A percentile compares a stretch with the other conserved stretches of the same genome.
Evolutionary conservation across 2,113 vertebrate species (phyloP).

Genomic region (Grammomys dolichurus): DNA sequence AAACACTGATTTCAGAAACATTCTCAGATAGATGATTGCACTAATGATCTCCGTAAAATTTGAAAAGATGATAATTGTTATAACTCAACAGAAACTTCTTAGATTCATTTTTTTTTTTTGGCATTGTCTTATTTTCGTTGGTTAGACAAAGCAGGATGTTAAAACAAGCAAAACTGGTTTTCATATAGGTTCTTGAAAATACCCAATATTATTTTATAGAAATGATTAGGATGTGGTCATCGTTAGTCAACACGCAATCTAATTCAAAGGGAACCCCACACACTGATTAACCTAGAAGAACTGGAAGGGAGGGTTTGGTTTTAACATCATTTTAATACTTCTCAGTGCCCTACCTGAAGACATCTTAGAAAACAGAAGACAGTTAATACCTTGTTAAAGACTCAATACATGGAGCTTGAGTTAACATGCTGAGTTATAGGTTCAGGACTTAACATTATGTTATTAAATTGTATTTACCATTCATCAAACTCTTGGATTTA

Average conservation of each 20-base stretch:
- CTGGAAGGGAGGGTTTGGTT: not conserved
- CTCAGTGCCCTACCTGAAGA: not conserved
- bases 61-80: not conserved
- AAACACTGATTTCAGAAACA: not conserved
- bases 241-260: not conserved
- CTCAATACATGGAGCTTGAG: not conserved
- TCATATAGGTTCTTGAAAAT: not conserved
- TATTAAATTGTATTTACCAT: not conserved
- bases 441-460: not conserved
- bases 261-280: not conserved
- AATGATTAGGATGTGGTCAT: not conserved
- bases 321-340: not conserved
- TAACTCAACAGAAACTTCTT: slow-evolving; percentile 15
- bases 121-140: slow-evolving; percentile 3
- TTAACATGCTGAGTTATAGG: not conserved
- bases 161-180: slow-evolving; percentile 33
- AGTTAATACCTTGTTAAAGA: not conserved
- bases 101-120: not conserved
- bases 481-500: not conserved
- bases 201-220: slow-evolving; percentile 2
- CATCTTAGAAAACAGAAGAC: slow-evolving; percentile 24
- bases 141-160: not conserved
- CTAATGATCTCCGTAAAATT: slow-evolving; percentile 29
- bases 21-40: slow-evolving; percentile 20
- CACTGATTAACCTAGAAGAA: not conserved